Evolutionary conservation across 2,888 invertebrate species (phyloP), one percentile per base, ranked within the genome.

Genomic region (Pseudanteris insignis): DNA sequence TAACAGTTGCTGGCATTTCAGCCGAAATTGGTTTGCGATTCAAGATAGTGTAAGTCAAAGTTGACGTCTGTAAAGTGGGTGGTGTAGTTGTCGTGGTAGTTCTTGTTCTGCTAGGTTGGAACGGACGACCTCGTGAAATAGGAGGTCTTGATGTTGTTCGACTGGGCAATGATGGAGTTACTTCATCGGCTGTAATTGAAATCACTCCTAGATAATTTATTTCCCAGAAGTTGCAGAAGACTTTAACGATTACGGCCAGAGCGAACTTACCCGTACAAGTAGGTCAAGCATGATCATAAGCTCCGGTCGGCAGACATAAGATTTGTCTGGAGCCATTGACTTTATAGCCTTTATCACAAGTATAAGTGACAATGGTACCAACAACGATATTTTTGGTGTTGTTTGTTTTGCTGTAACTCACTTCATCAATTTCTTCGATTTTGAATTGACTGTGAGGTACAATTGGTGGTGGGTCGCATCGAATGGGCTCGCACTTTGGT

Each of bases 201-300:
- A n/a, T 34, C 1, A n/a, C n/a, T n/a, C n/a, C n/a, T 9, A n/a
- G 12, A 26, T 7, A 36, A 46, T n/a, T n/a, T n/a, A n/a, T n/a
- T n/a, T n/a, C n/a, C n/a, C 21, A 21, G 7, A 40, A 32, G 62
- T 34, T 13, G 10, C 6, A 11, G 18, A 30, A 41, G n/a, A n/a
- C n/a, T n/a, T n/a, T n/a, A 46, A 26, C 13, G 10, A 8, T n/a
- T n/a, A n/a, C n/a, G n/a, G n/a, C n/a, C n/a, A n/a, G n/a, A n/a
- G n/a, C n/a, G n/a, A 37, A 74, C 81, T 80, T 81, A 86, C 91
- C 84, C 76, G 83, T 83, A 76, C 94, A 95, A 36, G 83, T 83
- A 0, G 94, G 94, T 34, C 90, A 82, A 0, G 86, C 82, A 43
- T 86, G 86, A 74, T 94, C 92, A 85, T 93, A 94, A 55, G 88